A percentile compares a stretch with the other conserved stretches of the same genome.
Evolutionary conservation across 2,113 vertebrate genomes (phyloP).

Genomic region (Sula dactylatra): DNA sequence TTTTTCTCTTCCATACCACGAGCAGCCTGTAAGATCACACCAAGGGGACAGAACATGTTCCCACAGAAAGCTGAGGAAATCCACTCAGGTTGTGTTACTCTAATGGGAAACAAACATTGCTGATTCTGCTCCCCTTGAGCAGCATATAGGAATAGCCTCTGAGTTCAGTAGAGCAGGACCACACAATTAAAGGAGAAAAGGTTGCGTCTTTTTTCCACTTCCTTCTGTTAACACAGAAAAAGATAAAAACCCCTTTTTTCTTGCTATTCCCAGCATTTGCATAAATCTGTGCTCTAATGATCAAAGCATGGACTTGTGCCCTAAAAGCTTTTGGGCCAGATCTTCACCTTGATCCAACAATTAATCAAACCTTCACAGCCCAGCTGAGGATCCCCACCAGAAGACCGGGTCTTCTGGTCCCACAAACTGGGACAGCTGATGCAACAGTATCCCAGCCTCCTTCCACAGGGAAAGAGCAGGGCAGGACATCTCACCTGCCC

Average conservation of each 20-base stretch:
- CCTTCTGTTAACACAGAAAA: not conserved
- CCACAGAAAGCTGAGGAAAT: not conserved
- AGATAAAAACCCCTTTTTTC: not conserved
- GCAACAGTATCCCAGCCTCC: not conserved
- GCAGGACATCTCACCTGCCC: not conserved
- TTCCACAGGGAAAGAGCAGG: not conserved
- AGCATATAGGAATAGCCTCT: not conserved
- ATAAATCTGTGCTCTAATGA: not conserved
- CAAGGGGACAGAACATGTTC: not conserved
- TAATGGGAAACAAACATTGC: not conserved
- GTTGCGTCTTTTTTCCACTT: slow-evolving; percentile 22
- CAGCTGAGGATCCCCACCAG: not conserved
- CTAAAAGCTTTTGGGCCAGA: not conserved
- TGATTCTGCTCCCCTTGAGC: not conserved
- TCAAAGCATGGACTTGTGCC: not conserved
- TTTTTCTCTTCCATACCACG: not conserved
- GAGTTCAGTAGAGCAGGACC: slow-evolving; percentile 10
- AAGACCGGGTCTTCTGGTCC: not conserved
- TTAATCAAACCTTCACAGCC: not conserved
- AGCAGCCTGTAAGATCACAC: not conserved
- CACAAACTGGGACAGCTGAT: not conserved
- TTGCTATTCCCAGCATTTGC: not conserved
- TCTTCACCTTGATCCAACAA: not conserved
- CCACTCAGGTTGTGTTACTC: not conserved
- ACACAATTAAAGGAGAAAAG: slow-evolving; percentile 5